phyloP scores from a whole-genome alignment of 2,888 invertebrate species.

The Catocala sponsa region DNA sequence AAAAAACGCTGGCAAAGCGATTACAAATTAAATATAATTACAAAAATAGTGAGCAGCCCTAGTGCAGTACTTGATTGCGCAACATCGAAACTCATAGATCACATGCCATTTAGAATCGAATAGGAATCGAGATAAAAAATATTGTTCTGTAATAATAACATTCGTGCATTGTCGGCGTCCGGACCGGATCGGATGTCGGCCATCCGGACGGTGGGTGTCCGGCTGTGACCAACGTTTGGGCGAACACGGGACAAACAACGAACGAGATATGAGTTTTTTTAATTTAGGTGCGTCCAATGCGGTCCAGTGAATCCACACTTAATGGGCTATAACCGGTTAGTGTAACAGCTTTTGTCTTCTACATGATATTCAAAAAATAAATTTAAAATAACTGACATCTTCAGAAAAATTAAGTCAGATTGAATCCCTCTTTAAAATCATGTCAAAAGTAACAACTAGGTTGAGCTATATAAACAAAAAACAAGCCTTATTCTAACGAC shows the following conservation, averaged over 20 bases:
- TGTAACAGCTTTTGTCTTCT: no score
- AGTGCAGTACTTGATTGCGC: slow-evolving; percentile 7
- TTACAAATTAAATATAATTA: no score
- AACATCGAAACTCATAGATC: slow-evolving; percentile 41
- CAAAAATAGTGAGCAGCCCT: not conserved
- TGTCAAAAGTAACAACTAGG: no score
- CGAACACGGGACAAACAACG: slow-evolving; percentile 4
- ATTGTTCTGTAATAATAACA: slow-evolving; percentile 48
- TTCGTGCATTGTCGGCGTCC: slow-evolving; percentile 47
- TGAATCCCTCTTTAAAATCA: no score
- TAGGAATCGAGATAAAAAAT: slow-evolving; percentile 32
- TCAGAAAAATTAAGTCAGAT: no score
- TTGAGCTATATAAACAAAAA: no score
- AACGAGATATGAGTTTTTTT: slow-evolving; percentile 7
- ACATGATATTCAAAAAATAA: no score
- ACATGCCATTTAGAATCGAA: slow-evolving; percentile 44
- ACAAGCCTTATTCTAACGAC: no score
- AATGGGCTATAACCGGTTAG: not conserved
- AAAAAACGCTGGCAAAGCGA: no score
- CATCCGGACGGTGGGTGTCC: slow-evolving; percentile 51
- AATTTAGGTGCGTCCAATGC: slow-evolving; percentile 9
- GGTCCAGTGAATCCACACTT: not conserved
- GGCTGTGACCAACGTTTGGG: slow-evolving; percentile 27
- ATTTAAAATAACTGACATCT: no score
- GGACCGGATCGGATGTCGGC: slow-evolving; percentile 50